Evolutionary conservation across 2,888 invertebrate genomes (phyloP).

Genomic region (Hoplodrina ambigua): DNA sequence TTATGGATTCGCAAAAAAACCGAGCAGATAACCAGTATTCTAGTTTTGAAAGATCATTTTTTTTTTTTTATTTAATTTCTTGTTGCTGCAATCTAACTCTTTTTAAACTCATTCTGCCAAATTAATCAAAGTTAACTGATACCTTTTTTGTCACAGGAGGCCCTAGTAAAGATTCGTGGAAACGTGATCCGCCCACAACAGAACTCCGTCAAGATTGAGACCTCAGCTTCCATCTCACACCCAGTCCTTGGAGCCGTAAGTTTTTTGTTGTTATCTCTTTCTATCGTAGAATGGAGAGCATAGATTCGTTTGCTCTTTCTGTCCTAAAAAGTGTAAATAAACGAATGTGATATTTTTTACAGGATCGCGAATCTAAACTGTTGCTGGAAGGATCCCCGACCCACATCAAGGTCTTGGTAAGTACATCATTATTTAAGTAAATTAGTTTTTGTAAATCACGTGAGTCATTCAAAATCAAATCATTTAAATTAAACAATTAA

Average conservation of each 20-base stretch:
- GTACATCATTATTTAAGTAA: slow-evolving; percentile 45
- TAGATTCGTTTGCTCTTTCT: background rate
- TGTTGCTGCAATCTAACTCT: too few species aligned
- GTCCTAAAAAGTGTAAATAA: too few species aligned
- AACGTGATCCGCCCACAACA: slow-evolving; percentile 72
- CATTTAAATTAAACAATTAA: too few species aligned
- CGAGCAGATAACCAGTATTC: too few species aligned
- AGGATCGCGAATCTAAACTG: slow-evolving; percentile 78
- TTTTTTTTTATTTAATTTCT: too few species aligned
- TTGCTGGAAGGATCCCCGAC: slow-evolving; percentile 80
- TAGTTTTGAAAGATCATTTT: too few species aligned
- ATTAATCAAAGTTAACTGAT: background rate
- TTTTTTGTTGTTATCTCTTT: slow-evolving; percentile 32
- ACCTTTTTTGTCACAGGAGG: slow-evolving; percentile 75
- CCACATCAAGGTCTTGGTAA: slow-evolving; percentile 81
- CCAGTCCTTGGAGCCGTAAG: slow-evolving; percentile 81
- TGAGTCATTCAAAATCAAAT: background rate
- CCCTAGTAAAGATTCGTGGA: slow-evolving; percentile 76
- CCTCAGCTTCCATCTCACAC: slow-evolving; percentile 76
- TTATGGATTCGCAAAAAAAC: too few species aligned
- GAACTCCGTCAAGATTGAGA: slow-evolving; percentile 78
- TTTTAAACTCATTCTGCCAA: too few species aligned
- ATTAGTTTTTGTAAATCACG: background rate
- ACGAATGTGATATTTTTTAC: too few species aligned
- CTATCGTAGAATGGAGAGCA: background rate